A percentile compares a stretch with the other conserved stretches of the same genome.
Conservation (phyloP, 2,113 vertebrate species). For the Toxostoma redivivum region DNA sequence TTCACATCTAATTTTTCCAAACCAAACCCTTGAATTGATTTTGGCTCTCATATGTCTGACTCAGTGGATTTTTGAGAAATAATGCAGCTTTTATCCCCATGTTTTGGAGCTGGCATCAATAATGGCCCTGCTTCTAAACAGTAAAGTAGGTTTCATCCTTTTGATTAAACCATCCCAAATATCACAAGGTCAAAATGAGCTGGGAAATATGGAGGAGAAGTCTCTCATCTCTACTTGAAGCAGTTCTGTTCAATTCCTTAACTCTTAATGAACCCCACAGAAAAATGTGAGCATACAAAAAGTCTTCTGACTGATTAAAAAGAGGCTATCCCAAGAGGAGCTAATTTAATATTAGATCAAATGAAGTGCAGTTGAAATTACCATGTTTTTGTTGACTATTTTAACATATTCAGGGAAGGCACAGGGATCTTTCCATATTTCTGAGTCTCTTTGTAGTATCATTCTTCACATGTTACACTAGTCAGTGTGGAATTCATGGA, state of each 20-base stretch:
- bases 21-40: background rate
- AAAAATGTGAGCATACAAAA: slow-evolving; percentile 43
- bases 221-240: slow-evolving; percentile 32
- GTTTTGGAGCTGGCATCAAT: background rate
- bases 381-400: slow-evolving; percentile 64
- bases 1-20: background rate
- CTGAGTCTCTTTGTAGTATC: slow-evolving; percentile 59
- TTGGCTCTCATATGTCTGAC: background rate
- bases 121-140: background rate
- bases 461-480: slow-evolving; percentile 22
- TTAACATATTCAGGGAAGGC: slow-evolving; percentile 56
- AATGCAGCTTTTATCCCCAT: background rate
- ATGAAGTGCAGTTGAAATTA: slow-evolving; percentile 54
- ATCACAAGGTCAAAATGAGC: slow-evolving; percentile 1
- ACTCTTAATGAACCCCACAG: slow-evolving; percentile 30
- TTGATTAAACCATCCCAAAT: background rate
- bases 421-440: slow-evolving; percentile 43
- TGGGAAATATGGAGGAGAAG: background rate
- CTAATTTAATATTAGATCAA: slow-evolving; percentile 69
- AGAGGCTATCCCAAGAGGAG: slow-evolving; percentile 41
- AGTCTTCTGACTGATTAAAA: slow-evolving; percentile 41
- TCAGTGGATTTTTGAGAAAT: background rate
- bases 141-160: background rate
- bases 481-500: slow-evolving; percentile 44
- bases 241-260: slow-evolving; percentile 31